Evolutionary conservation across 2,888 invertebrate genomes (phyloP), one percentile per base, ranked within the genome.

Genomic region (Escarpia spicata): DNA sequence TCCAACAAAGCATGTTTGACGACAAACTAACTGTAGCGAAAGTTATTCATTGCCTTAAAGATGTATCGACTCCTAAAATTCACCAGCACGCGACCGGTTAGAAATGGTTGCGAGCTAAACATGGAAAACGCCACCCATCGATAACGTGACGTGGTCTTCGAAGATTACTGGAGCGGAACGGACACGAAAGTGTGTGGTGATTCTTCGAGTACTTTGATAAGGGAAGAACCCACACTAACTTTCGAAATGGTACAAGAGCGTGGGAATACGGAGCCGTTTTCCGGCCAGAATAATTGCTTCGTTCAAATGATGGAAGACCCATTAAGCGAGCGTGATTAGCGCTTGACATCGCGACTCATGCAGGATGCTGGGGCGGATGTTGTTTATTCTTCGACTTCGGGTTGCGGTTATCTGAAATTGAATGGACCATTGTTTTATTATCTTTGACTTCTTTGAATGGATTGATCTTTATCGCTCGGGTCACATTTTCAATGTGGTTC

Each of bases 151-250:
- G n/a, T 15, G 75, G 75, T 75, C 75, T 75, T n/a, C 19, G 26
- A 75, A n/a, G 75, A 75, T 75, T 75, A 75, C n/a, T 75, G 75
- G 75, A 75, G 75, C 75, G 75, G 75, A 75, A 75, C 75, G 75
- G 26, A 26, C 75, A 75, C 19, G 75, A 75, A 75, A 75, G 26
- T 75, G 26, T 75, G 75, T 75, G 6, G 75, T 75, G 26, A 75
- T 75, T 75, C 75, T 75, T 26, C 75, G 75, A 19, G 75, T 75
- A 75, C 6, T 75, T 75, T 75, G 75, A 75, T 75, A 75, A 75
- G 75, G 75, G 75, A 75, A 75, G 75, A 75, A 75, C 26, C 52
- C 75, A 75, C 75, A n/a, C 2, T 75, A 75, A 75, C 75, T 75
- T 75, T 26, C 19, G 75, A 75, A 75, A 75, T 6, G 75, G 26